These are phyloP conservation scores for Pongo pygmaeus DNA, from an alignment of 2,113 vertebrate genomes.

Conservation along the genomic window DNA sequence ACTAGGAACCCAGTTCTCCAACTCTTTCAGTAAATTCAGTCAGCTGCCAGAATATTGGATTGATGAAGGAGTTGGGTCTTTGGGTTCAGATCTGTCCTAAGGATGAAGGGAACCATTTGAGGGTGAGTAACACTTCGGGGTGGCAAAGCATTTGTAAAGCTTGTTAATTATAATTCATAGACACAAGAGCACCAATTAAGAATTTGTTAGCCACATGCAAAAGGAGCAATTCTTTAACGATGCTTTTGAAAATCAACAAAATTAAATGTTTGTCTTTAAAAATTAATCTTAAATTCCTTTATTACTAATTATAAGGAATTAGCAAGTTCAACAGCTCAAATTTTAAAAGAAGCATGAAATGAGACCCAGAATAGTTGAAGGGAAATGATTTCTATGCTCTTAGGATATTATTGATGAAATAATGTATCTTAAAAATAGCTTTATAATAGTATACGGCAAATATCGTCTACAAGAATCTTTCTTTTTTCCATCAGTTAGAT, in stretches of 20 bases:
- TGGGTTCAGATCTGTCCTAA: not conserved
- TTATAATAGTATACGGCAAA: not conserved
- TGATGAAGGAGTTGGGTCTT: not conserved
- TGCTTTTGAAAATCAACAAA: not conserved
- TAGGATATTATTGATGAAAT: conserved; percentile 36
- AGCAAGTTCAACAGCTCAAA: not conserved
- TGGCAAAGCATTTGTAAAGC: not conserved
- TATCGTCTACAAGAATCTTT: conserved; percentile 20
- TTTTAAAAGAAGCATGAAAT: conserved; percentile 4
- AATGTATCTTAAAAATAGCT: conserved; percentile 48
- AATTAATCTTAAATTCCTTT: not conserved
- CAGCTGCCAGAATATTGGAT: not conserved
- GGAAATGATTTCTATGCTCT: conserved; percentile 19
- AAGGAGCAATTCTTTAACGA: not conserved
- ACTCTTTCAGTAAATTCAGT: not conserved
- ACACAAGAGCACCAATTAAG: not conserved
- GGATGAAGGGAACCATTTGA: not conserved
- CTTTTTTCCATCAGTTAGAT: conserved; percentile 60
- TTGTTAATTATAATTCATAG: not conserved
- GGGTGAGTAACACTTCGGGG: not conserved
- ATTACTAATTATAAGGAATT: not conserved
- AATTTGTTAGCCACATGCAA: not conserved
- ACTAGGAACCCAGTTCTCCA: not conserved
- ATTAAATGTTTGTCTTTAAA: not conserved
- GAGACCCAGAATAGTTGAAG: not conserved